Conservation (phyloP, 2,113 vertebrate species). For the Bettongia penicillata region DNA sequence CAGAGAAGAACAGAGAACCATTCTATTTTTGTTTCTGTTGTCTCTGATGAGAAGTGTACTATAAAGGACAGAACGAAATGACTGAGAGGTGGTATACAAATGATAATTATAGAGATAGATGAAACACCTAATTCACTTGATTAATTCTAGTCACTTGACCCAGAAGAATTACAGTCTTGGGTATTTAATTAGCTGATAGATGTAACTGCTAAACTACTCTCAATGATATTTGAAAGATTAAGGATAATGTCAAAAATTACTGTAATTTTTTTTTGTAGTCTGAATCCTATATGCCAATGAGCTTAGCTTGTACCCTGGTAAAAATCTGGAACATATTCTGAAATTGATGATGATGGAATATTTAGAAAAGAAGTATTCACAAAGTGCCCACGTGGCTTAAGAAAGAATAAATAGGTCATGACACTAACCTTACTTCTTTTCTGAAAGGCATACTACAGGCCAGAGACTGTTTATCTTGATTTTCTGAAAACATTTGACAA, state of each 20-base stretch:
- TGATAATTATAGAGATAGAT: background rate
- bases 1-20: background rate
- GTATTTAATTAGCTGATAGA: background rate
- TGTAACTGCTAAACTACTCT: background rate
- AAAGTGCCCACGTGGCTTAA: background rate
- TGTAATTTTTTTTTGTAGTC: background rate
- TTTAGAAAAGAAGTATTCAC: background rate
- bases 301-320: background rate
- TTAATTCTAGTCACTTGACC: background rate
- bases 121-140: background rate
- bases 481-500: background rate
- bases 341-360: background rate
- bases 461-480: background rate
- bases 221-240: background rate
- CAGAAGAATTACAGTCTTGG: background rate
- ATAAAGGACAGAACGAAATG: background rate
- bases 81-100: background rate
- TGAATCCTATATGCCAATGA: background rate
- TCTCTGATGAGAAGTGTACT: background rate
- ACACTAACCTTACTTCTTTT: background rate
- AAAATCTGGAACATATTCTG: background rate
- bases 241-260: background rate
- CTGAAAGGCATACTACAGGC: background rate
- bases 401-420: background rate
- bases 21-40: background rate